phyloP scores from a whole-genome alignment of 2,888 invertebrate species.

The Micoletzkya japonica region DNA sequence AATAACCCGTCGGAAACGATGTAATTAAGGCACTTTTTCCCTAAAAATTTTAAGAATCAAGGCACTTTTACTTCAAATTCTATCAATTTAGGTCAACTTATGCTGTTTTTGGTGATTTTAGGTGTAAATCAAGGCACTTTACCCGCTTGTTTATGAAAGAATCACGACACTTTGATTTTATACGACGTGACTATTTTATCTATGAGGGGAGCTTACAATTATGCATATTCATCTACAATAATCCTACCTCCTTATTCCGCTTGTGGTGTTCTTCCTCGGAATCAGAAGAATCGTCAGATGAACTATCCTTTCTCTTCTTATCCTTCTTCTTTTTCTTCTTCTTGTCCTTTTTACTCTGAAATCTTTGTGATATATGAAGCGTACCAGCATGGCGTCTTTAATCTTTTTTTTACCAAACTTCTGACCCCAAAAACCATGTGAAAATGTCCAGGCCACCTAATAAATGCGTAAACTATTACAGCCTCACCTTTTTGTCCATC shows the following conservation, averaged over 20 bases:
- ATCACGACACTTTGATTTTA: no score
- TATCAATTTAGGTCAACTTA: no score
- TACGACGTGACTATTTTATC: no score
- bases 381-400: not conserved
- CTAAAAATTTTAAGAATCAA: no score
- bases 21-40: no score
- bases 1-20: no score
- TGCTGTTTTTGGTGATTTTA: no score
- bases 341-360: conserved; percentile 33
- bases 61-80: no score
- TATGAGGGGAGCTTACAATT: not conserved
- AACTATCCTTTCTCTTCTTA: not conserved
- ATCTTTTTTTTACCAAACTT: no score
- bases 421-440: no score
- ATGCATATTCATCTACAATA: not conserved
- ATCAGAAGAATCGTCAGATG: not conserved
- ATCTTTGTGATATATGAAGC: not conserved
- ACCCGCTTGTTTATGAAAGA: no score
- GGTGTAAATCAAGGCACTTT: no score
- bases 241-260: conserved; percentile 19
- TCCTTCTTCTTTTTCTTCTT: conserved; percentile 34
- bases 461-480: not conserved
- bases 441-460: not conserved
- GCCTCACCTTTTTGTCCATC: conserved; percentile 36
- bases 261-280: conserved; percentile 18